Percentiles rank a stretch among this genome's conserved stretches.
Conservation (phyloP, 2,113 vertebrate species). For the Dasyprocta punctata region DNA sequence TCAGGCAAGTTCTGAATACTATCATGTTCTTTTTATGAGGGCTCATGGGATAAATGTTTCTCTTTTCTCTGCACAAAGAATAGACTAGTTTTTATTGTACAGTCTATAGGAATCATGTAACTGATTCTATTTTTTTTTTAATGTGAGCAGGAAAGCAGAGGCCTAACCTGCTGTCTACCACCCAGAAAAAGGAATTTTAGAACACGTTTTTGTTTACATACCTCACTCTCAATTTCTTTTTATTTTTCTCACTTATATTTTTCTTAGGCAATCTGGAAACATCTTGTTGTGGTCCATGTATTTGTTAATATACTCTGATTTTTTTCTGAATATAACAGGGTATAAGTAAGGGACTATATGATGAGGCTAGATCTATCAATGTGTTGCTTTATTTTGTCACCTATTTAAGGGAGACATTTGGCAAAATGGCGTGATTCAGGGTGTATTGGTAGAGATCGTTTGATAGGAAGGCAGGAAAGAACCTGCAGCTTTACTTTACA, state of each 20-base stretch:
- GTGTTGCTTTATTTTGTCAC: neutral
- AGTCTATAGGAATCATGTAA: neutral
- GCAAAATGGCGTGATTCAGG: neutral
- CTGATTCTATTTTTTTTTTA: neutral
- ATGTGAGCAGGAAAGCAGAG: neutral
- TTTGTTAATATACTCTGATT: neutral
- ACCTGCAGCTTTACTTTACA: neutral
- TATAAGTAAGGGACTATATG: neutral
- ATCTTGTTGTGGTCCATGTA: neutral
- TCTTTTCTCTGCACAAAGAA: neutral
- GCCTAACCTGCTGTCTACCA: neutral
- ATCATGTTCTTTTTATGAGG: neutral
- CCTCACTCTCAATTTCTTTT: neutral
- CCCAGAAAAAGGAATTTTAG: neutral
- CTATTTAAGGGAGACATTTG: neutral
- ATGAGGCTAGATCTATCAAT: neutral
- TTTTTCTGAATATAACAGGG: neutral
- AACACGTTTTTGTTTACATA: neutral
- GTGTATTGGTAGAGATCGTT: neutral
- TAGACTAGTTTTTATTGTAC: neutral
- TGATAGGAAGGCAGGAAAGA: neutral
- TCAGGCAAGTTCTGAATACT: slow-evolving; percentile 9
- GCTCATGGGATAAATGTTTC: neutral
- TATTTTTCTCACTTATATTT: neutral
- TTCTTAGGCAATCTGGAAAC: neutral